Evolutionary conservation across 2,113 vertebrate genomes (phyloP).

Genomic region (Macquaria australasica): DNA sequence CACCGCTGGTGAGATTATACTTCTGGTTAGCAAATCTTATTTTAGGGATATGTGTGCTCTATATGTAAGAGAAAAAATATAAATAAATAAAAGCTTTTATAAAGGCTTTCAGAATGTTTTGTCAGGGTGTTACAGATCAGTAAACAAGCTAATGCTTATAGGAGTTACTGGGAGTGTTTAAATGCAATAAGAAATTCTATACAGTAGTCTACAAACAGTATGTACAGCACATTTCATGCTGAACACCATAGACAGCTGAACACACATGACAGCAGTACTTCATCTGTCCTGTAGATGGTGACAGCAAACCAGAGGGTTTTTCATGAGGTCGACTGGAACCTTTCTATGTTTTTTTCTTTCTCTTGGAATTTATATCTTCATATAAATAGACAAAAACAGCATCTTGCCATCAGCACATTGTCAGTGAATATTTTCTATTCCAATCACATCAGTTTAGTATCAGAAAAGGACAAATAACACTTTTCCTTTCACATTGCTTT

Average conservation of each 20-base stretch:
- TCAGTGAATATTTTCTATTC: neutral
- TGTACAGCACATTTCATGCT: neutral
- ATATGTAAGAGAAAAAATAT: neutral
- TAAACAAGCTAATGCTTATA: neutral
- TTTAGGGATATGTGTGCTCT: neutral
- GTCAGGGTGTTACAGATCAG: neutral
- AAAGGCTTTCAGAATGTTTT: neutral
- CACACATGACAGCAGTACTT: conserved; percentile 19
- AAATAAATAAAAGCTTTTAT: neutral
- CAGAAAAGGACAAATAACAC: neutral
- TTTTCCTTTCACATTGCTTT: neutral
- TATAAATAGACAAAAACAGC: neutral
- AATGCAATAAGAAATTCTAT: neutral
- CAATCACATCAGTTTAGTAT: neutral
- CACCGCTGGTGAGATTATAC: neutral
- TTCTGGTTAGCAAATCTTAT: neutral
- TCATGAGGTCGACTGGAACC: neutral
- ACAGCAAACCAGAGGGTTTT: conserved; percentile 45
- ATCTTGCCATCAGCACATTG: neutral
- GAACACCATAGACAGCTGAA: neutral
- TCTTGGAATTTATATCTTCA: neutral
- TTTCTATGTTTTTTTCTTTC: neutral
- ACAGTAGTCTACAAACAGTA: neutral
- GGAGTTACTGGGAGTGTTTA: neutral
- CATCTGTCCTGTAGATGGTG: conserved; percentile 66